These are phyloP conservation scores for Cyphomyrus plagiostoma DNA, from an alignment of 2,113 vertebrate species.

Conservation along the genomic window DNA sequence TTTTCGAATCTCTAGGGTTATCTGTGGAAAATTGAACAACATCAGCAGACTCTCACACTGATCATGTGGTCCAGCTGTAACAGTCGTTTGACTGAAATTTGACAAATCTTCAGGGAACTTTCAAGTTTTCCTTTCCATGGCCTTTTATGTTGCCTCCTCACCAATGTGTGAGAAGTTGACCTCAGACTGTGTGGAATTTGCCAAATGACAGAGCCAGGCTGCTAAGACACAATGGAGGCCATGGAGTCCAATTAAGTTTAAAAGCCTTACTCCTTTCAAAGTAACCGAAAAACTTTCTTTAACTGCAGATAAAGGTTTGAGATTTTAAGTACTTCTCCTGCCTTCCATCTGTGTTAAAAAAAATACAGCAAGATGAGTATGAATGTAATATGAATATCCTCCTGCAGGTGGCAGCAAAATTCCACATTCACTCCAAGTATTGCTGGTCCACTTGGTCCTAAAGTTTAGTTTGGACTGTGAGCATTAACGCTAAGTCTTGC, in stretches of 20 bases:
- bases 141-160: neutral
- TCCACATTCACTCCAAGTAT: neutral
- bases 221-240: neutral
- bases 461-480: neutral
- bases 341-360: neutral
- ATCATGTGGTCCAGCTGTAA: neutral
- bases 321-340: neutral
- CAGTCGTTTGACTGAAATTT: neutral
- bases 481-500: neutral
- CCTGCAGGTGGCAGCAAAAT: constrained; percentile 28
- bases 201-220: neutral
- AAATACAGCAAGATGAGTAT: neutral
- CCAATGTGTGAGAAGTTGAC: neutral
- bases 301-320: neutral
- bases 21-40: constrained; percentile 48
- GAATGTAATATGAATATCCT: neutral
- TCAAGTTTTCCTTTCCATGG: neutral
- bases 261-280: neutral
- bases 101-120: neutral
- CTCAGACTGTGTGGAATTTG: neutral
- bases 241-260: neutral
- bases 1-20: constrained; percentile 79
- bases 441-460: constrained; percentile 15
- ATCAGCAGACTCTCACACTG: neutral
- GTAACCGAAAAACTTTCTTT: neutral